Conservation (phyloP, 2,888 invertebrate species). For the Orthonychiurus folsomi region DNA sequence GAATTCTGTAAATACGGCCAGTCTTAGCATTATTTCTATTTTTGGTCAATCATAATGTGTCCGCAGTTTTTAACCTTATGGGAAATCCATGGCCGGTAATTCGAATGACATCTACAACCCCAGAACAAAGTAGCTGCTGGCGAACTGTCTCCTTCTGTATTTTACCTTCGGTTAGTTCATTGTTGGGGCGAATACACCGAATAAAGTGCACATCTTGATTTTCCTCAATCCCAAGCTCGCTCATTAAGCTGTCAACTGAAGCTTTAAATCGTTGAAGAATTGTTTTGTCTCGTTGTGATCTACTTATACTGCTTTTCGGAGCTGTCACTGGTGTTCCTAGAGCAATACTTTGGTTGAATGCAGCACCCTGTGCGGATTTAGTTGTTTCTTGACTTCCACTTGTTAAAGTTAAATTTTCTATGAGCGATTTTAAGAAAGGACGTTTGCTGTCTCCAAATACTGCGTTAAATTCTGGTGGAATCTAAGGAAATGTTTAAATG, state of each 20-base stretch:
- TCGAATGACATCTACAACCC: slow-evolving; percentile 34
- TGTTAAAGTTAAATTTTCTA: neutral
- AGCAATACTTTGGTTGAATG: no score
- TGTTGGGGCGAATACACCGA: slow-evolving; percentile 33
- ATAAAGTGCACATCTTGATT: slow-evolving; percentile 35
- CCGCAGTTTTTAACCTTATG: slow-evolving; percentile 32
- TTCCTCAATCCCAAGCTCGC: slow-evolving; percentile 22
- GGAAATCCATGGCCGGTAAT: slow-evolving; percentile 37
- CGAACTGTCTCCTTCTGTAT: slow-evolving; percentile 26
- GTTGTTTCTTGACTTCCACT: no score
- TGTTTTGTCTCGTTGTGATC: slow-evolving; percentile 25
- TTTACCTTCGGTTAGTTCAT: slow-evolving; percentile 20
- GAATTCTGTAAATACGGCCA: slow-evolving; percentile 18
- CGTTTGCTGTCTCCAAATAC: slow-evolving; percentile 23
- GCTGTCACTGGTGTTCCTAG: slow-evolving; percentile 10
- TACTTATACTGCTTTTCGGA: neutral
- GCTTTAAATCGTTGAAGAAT: slow-evolving; percentile 32
- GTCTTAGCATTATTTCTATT: slow-evolving; percentile 17
- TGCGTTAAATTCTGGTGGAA: slow-evolving; percentile 35
- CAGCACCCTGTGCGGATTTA: no score
- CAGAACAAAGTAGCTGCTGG: slow-evolving; percentile 30
- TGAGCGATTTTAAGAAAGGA: slow-evolving; percentile 16
- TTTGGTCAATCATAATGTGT: neutral
- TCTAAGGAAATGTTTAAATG: slow-evolving; percentile 20
- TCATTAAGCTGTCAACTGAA: slow-evolving; percentile 31